Base-by-base conservation (phyloP, 1,140 invertebrate species). In the Nomia melanderi region DNA sequence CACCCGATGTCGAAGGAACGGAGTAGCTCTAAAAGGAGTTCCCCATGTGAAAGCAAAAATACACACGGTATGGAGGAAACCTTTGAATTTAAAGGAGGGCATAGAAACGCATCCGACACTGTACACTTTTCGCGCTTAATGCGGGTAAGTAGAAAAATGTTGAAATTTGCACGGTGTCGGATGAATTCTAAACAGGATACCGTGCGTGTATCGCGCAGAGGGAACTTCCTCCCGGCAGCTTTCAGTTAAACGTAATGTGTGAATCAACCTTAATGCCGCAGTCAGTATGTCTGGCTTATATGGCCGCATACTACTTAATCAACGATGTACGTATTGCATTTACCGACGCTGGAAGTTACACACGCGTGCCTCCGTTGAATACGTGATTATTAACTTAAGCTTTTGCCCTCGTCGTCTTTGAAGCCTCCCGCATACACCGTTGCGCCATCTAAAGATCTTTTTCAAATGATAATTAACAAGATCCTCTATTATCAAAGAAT, bases 211-310 rank as follows among this genome's bases (percentile, higher is more conserved):
- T 50, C 29, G 4, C 20, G 3, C 25, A 41, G 14, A 44, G 17
- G n/a, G 25, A 65, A 54, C 17, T n/a, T n/a, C n/a, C 54, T 41
- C 2, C 20, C 33, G 9, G 6, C 72, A 74, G 36, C 27, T 39
- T 20, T 25, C 54, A n/a, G 25, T 23, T 47, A 59, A 27, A 50
- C 39, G 41, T 63, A 60, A 50, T 27, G 29, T 60, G 60, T 56
- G 63, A 74, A 66, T 66, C 23, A 64, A 74, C 62, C 50, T 66
- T 74, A 74, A 27, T 27, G 14, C 50, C 20, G 20, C 25, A 56
- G 65, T 66, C 50, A 25, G 62, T 56, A 74, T 56, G 72, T 66
- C 62, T 74, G 72, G 65, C 62, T 64, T 53, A 65, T 56, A 27
- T 33, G 20, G 14, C 36, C 7, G 27, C 50, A 56, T 66, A 41